Evolutionary conservation across 2,113 vertebrate species (phyloP).

Genomic region (Chaetodon trifascialis): DNA sequence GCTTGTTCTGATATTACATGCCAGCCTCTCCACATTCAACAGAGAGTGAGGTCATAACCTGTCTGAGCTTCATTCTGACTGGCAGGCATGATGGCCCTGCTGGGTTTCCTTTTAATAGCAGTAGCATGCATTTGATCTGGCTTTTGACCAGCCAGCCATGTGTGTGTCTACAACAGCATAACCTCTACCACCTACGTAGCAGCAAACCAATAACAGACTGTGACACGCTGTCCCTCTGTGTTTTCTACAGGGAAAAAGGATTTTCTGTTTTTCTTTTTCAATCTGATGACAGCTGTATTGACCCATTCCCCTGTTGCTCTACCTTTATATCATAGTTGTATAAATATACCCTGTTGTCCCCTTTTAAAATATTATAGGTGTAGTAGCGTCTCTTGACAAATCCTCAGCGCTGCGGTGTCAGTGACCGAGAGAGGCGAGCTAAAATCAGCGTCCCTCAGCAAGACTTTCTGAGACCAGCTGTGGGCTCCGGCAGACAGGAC

Average conservation of each 20-base stretch:
- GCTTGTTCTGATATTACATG: slow-evolving; percentile 42
- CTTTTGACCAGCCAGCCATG: slow-evolving; percentile 37
- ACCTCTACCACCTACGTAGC: slow-evolving; percentile 48
- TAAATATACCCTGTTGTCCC: slow-evolving; percentile 29
- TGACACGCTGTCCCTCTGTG: slow-evolving; percentile 39
- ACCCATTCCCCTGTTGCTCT: slow-evolving; percentile 11
- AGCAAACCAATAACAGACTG: slow-evolving; percentile 49
- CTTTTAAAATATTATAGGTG: slow-evolving; percentile 29
- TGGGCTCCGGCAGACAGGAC: slow-evolving; percentile 24
- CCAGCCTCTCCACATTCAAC: slow-evolving; percentile 41
- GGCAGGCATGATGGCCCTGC: slow-evolving; percentile 40
- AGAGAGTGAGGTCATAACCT: slow-evolving; percentile 61
- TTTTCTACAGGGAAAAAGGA: slow-evolving; percentile 25
- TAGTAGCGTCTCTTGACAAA: slow-evolving; percentile 28
- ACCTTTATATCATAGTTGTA: slow-evolving; percentile 24
- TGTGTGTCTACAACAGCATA: slow-evolving; percentile 27
- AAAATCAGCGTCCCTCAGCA: slow-evolving; percentile 2
- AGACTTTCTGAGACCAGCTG: slow-evolving; percentile 45
- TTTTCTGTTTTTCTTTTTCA: slow-evolving; percentile 36
- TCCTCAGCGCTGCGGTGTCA: slow-evolving; percentile 6
- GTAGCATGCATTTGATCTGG: slow-evolving; percentile 42
- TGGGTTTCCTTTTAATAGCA: slow-evolving; percentile 44
- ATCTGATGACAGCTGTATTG: slow-evolving; percentile 42
- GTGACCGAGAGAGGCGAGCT: slow-evolving; percentile 6
- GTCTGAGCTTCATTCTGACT: slow-evolving; percentile 48